Base-by-base conservation (phyloP, 2,113 vertebrate genomes). In the Proteles cristata region DNA sequence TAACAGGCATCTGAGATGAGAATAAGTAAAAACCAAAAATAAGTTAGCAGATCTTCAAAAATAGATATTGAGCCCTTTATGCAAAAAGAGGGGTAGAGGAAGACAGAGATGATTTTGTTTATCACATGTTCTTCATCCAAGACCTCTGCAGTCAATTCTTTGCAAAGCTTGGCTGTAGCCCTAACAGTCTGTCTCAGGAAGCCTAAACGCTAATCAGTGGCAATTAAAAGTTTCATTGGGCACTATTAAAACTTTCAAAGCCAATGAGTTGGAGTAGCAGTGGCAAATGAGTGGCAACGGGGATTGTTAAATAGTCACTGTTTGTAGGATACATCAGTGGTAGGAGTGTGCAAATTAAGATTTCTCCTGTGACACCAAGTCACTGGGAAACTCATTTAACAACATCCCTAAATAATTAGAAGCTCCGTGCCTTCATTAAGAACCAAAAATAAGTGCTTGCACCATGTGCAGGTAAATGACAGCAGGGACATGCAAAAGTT, bases 321-420 rank as follows among this genome's bases (percentile, higher is more conserved):
- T 97, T 96, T 97, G 97, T 93, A 88, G 97, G 97, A 96, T 85
- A 77, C 95, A 90, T 97, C 95, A 90, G 90, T 93, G 63, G 48
- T 77, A 97, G 92, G 87, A 97, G 93, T 85, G 71, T 94, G 97
- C 96, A 98, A 97, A 98, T 98, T 98, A 97, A 97, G 97, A 98
- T 97, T 94, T 97, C 97, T 98, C 98, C 90, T 96, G 97, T 8
- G 96, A 97, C 97, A 95, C 87, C 88, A 81, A 98, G 96, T 97
- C 97, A 96, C 97, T 74, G 76, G 79, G 95, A 97, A 97, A 94
- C 96, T 96, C 96, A 98, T 97, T 98, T 98, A 97, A 97, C 97
- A 94, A 97, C 97, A 98, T 98, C 97, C 95, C 98, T 97, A 97
- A 97, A 97, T 98, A 97, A 98, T 98, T 98, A 98, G 95, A 96